Base-by-base conservation (phyloP, 2,888 invertebrate species). In the Trichopria drosophilae region DNA sequence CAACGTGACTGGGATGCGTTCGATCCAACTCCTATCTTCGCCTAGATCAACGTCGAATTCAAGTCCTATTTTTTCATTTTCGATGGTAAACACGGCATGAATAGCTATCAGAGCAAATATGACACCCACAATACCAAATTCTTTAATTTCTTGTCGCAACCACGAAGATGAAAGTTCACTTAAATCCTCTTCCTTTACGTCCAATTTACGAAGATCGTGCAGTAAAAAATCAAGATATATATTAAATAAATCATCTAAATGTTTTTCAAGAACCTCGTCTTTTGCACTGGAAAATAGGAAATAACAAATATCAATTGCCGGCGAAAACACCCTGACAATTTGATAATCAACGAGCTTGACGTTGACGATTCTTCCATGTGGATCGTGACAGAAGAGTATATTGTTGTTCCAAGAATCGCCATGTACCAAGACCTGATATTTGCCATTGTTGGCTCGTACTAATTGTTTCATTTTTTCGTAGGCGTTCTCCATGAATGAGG, bases 361-460 rank as follows among this genome's bases (percentile, higher is more conserved):
- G 23, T 51, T 44, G 1, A 41, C 32, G 2, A 60, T 36, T 2
- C 37, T 40, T 9, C 58, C 64, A 1, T 53, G 19, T 0, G 29
- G n/a, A 18, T 64, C 58, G 26, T 66, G 57, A 10, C 61, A 57
- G 41, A 67, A 70, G 20, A 69, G 51, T 3, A 70, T 52, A 45
- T 71, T 71, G 32, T 71, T 71, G 39, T 61, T 67, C 71, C 69
- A 71, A 4, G 59, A 39, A 23, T 71, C 71, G 0, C 71, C 69
- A 43, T 71, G 71, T 1, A 54, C 64, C 13, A 71, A 31, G 4
- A 67, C 62, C 47, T 67, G 56, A 28, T 66, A 65, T 6, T 62
- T 61, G 1, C 52, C 28, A 5, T 44, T 36, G n/a, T n/a, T n/a
- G n/a, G n/a, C n/a, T 1, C 2, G 16, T 0, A 66, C 35, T 3